phyloP scores from a whole-genome alignment of 2,113 vertebrate species.

The Gymnogyps californianus region DNA sequence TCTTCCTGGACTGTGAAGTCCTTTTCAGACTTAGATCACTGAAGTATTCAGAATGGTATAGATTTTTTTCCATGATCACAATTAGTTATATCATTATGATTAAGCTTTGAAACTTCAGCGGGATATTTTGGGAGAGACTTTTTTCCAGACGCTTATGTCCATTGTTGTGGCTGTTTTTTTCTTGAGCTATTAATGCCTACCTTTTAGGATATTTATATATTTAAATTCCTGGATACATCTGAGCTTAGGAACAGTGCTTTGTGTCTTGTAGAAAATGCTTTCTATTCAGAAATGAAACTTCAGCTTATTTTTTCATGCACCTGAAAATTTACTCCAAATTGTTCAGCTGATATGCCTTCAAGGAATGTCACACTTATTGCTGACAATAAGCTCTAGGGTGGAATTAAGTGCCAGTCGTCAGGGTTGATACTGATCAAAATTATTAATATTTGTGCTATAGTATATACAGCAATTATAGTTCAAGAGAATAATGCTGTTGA shows the following conservation, averaged over 20 bases:
- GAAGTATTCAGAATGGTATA: not conserved
- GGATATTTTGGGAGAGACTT: not conserved
- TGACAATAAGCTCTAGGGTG: not conserved
- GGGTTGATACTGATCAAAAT: not conserved
- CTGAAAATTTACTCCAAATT: not conserved
- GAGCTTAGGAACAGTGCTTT: not conserved
- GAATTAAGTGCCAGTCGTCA: not conserved
- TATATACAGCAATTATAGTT: not conserved
- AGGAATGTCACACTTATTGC: not conserved
- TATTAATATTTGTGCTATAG: not conserved
- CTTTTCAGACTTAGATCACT: slow-evolving; percentile 24
- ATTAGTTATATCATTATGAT: not conserved
- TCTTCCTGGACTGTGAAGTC: slow-evolving; percentile 30
- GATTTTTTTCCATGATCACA: not conserved
- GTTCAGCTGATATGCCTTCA: not conserved
- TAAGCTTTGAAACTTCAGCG: not conserved
- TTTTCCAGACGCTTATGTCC: not conserved
- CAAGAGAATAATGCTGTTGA: not conserved
- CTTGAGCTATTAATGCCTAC: not conserved
- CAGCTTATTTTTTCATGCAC: not conserved
- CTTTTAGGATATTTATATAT: not conserved
- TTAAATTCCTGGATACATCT: not conserved
- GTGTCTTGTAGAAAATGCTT: not conserved
- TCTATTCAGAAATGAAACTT: not conserved
- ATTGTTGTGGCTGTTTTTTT: not conserved